These are phyloP conservation scores for Oreocharis arfaki DNA, from an alignment of 2,113 vertebrate species.

Conservation along the genomic window DNA sequence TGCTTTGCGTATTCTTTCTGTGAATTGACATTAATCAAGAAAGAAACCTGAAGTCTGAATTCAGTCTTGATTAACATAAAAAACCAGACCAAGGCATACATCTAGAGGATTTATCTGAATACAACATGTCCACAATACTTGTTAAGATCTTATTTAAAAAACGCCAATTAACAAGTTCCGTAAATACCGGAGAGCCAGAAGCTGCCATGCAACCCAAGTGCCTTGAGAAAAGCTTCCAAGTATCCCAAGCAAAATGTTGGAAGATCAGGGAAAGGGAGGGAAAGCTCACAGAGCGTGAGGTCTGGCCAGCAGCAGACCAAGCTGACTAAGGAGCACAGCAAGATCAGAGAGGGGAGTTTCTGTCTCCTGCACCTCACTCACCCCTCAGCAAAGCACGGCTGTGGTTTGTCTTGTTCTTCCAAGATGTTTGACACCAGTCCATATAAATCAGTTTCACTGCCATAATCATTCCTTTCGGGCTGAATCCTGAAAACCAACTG, in stretches of 20 bases:
- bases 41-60: neutral
- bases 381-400: slow-evolving; percentile 80
- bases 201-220: neutral
- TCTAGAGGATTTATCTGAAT: neutral
- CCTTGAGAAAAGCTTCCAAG: neutral
- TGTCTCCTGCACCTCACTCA: slow-evolving; percentile 66
- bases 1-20: neutral
- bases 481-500: slow-evolving; percentile 73
- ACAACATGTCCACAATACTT: neutral
- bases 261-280: neutral
- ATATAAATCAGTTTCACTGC: slow-evolving; percentile 87
- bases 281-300: neutral
- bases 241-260: rapidly evolving
- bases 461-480: slow-evolving; percentile 77
- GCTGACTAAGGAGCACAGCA: neutral
- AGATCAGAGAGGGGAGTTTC: neutral
- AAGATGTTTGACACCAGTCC: slow-evolving; percentile 90
- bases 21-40: neutral
- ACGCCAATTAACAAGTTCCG: neutral
- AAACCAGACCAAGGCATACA: neutral
- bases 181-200: neutral
- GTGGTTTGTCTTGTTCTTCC: slow-evolving; percentile 83
- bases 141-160: neutral
- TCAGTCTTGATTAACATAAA: neutral
- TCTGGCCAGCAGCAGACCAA: neutral